Conservation (phyloP, 1,140 invertebrate species). For the Apis cerana region DNA sequence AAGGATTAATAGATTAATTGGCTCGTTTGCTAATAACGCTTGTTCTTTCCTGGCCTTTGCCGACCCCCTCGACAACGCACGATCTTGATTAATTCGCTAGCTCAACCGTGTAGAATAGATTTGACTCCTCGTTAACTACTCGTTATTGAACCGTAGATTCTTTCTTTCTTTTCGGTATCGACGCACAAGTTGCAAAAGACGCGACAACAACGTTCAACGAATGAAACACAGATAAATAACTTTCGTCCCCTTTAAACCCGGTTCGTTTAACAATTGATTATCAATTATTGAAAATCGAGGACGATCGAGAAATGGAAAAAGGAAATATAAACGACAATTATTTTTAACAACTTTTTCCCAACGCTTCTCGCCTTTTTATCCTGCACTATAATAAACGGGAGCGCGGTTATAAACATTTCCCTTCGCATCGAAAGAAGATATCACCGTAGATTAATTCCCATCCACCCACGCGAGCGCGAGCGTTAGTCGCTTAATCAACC, state of each 20-base stretch:
- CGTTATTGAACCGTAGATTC: background rate
- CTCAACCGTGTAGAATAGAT: background rate
- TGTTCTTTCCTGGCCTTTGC: constrained; percentile 3
- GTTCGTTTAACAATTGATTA: no score
- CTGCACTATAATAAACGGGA: no score
- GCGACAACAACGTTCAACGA: no score
- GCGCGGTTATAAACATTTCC: no score
- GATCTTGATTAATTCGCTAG: constrained; percentile 14
- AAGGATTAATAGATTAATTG: constrained; percentile 35
- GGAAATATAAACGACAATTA: no score
- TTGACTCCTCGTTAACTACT: constrained; percentile 4
- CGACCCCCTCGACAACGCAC: background rate
- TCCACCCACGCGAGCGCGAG: background rate
- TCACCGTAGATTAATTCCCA: constrained; percentile 9
- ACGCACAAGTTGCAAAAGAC: no score
- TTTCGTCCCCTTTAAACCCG: no score
- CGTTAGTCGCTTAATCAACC: constrained; percentile 13
- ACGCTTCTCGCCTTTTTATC: no score
- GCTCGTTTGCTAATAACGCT: constrained; percentile 23
- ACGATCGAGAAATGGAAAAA: no score
- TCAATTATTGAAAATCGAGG: no score
- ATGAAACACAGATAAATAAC: no score
- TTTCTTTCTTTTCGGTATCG: background rate
- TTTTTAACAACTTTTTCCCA: background rate
- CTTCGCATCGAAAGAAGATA: background rate